Percentiles rank a stretch among this genome's conserved stretches.
Evolutionary conservation across 2,888 invertebrate genomes (phyloP).

Genomic region (Sinhomidia bicolor): DNA sequence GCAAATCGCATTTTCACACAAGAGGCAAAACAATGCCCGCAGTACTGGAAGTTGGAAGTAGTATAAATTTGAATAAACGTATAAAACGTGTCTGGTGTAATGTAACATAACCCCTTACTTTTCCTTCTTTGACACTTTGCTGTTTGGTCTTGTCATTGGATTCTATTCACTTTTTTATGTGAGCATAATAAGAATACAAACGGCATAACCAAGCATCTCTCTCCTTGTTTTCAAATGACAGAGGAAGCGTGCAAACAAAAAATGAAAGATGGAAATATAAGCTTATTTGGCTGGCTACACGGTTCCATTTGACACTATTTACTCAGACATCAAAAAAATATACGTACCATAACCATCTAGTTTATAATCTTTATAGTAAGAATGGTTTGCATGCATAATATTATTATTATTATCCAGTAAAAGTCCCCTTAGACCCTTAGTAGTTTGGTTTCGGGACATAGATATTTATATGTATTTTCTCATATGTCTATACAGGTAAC

Average conservation of each 20-base stretch:
- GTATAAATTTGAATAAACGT: constrained; percentile 66
- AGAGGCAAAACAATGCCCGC: constrained; percentile 68
- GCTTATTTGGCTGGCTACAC: constrained; percentile 34
- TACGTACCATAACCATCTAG: too few species aligned
- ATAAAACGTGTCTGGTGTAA: constrained; percentile 50
- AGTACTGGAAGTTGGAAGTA: not conserved
- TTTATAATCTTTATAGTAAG: too few species aligned
- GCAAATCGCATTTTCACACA: constrained; percentile 74
- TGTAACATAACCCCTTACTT: constrained; percentile 63
- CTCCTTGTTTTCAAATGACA: not conserved
- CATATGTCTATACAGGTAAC: too few species aligned
- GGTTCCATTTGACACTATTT: constrained; percentile 24
- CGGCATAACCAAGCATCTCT: not conserved
- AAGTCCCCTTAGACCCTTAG: too few species aligned
- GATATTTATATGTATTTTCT: too few species aligned
- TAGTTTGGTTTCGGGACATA: too few species aligned
- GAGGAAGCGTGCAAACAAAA: constrained; percentile 50
- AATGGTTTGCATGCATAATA: not conserved
- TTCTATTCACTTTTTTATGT: constrained; percentile 41
- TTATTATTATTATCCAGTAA: too few species aligned
- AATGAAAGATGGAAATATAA: not conserved
- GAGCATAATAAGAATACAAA: not conserved
- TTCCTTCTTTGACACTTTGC: constrained; percentile 53
- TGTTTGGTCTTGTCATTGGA: constrained; percentile 23
- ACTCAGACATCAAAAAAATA: not conserved